Evolutionary conservation across 2,888 invertebrate genomes (phyloP), one percentile per base, ranked within the genome.

Genomic region (Hydroisotoma schaefferi): DNA sequence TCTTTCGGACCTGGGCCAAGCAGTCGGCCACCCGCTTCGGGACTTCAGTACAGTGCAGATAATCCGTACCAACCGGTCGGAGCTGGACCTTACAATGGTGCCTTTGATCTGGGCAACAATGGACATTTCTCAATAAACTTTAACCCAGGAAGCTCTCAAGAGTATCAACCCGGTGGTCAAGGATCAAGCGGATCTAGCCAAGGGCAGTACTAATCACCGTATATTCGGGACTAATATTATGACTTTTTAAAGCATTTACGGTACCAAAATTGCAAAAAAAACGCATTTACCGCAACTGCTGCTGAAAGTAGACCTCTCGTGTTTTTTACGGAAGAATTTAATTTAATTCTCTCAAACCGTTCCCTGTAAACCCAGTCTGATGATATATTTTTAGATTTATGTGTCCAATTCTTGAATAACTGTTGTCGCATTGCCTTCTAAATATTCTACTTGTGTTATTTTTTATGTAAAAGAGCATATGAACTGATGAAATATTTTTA

Each of bases 71-170:
- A 62, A 22, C 57, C 65, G 12, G 53, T 46, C 26, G 46, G 67
- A 20, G 59, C 67, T 40, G 69, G 66, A 2, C 69, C 69, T 5
- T 69, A 68, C 62, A 56, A 61, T 49, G 71, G 68, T 15, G 56
- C 60, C 52, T 71, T 68, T 55, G 71, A 71, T 33, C 56, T 71
- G 26, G 71, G 71, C 25, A 71, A 71, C 48, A 68, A 69, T 18
- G 71, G 71, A 29, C 65, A 67, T 27, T 70, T 67, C 43, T 54
- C 61, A 43, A 71, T 71, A 43, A 65, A 71, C 40, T 71, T 71
- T 43, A 53, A 65, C 46, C 69, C 69, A 2, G 68, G 68, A 10
- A 38, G 29, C 26, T 49, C 64, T 22, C 67, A 67, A 58, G 65
- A 63, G 37, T 63, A 62, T 52, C 43, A 53, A 12, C 55, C 61